Conservation (phyloP, 2,113 vertebrate species). For the Clinocottus analis region DNA sequence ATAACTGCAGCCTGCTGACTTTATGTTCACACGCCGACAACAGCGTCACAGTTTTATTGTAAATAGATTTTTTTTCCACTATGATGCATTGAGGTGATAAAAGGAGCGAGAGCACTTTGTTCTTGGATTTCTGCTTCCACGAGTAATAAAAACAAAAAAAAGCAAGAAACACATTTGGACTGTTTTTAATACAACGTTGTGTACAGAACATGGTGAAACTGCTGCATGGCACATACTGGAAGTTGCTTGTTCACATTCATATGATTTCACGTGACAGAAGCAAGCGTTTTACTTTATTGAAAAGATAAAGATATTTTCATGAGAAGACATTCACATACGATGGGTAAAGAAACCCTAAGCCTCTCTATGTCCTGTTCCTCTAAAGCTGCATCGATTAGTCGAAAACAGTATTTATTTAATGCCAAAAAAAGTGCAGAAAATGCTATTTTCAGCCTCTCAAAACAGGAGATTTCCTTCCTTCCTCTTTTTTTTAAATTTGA, state of each 20-base stretch:
- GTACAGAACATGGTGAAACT: conserved; percentile 19
- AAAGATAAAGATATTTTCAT: neutral
- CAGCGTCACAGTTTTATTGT: conserved; percentile 70
- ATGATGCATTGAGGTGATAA: conserved; percentile 77
- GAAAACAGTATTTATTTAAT: neutral
- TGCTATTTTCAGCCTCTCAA: neutral
- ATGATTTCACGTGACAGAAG: neutral
- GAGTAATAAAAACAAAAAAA: neutral
- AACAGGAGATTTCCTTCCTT: neutral
- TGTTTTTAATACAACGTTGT: neutral
- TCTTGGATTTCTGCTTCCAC: conserved; percentile 15
- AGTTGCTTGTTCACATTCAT: conserved; percentile 14
- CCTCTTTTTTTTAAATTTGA: neutral
- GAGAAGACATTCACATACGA: neutral
- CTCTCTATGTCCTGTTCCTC: neutral
- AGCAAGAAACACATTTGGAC: neutral
- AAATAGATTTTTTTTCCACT: conserved; percentile 77
- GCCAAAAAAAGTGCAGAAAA: neutral
- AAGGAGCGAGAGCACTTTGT: conserved; percentile 59
- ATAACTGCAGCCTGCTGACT: conserved; percentile 63
- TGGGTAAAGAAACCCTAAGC: neutral
- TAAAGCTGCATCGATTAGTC: neutral
- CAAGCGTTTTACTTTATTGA: conserved; percentile 16
- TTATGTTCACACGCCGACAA: conserved; percentile 64
- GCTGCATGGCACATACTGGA: conserved; percentile 39